Evolutionary conservation across 2,888 invertebrate species (phyloP).

Genomic region (Melipona beecheii): DNA sequence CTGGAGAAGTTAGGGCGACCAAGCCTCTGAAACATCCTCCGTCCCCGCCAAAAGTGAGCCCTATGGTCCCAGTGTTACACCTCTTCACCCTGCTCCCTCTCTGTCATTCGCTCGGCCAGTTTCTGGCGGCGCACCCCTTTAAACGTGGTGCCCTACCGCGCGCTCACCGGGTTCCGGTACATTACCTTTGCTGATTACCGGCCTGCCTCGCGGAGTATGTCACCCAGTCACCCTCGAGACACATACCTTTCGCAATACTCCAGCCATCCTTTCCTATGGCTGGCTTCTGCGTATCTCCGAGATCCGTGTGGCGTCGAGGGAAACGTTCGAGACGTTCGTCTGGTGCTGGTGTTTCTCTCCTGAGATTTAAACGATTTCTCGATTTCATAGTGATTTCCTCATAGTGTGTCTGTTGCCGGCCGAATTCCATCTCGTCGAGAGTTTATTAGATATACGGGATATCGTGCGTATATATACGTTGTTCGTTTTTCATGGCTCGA

Average conservation of each 20-base stretch:
- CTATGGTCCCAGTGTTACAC: slow-evolving; percentile 55
- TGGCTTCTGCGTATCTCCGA: slow-evolving; percentile 29
- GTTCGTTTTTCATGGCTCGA: background rate
- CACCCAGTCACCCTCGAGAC: slow-evolving; percentile 80
- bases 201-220: slow-evolving; percentile 80
- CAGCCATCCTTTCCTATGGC: slow-evolving; percentile 53
- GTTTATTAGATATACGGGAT: slow-evolving; percentile 29
- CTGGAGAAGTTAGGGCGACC: slow-evolving; percentile 72
- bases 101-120: background rate
- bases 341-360: slow-evolving; percentile 14
- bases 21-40: slow-evolving; percentile 58
- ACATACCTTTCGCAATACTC: slow-evolving; percentile 75
- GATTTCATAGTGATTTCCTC: background rate
- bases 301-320: slow-evolving; percentile 45
- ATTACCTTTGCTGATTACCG: slow-evolving; percentile 84
- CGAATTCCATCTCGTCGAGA: slow-evolving; percentile 27
- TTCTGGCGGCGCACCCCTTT: slow-evolving; percentile 66
- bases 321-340: slow-evolving; percentile 39
- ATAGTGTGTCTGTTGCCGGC: background rate
- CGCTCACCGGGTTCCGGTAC: slow-evolving; percentile 79
- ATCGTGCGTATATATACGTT: no score
- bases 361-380: slow-evolving; percentile 47
- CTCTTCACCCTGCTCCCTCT: slow-evolving; percentile 30
- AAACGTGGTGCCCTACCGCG: slow-evolving; percentile 72
- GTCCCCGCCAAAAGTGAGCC: slow-evolving; percentile 59